Base-by-base conservation (phyloP, 2,797 vertebrate genomes). In the Heliangelus exortis region DNA sequence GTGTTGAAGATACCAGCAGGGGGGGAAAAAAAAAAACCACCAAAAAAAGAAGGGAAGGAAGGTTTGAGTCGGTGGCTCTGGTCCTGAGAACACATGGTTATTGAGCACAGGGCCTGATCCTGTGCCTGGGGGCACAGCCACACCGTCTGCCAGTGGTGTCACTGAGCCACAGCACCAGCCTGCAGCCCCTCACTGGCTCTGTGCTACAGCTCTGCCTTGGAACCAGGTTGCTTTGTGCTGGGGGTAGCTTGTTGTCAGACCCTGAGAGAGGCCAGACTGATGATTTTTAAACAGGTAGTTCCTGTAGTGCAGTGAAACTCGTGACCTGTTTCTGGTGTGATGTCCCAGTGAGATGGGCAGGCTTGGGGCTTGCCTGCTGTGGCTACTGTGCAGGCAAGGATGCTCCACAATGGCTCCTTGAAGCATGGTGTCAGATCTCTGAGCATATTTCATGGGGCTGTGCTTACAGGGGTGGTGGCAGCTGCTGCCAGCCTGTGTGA, bases 91-190 rank as follows among this genome's bases (percentile, higher is more conserved):
- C n/a, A 10, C 1, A 0, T 15, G 13, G 7, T 29, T 84, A 2
- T 74, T 47, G 18, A 22, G 33, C 4, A 2, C 3, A 31, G 76
- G 7, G 34, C 15, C 41, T 43, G 20, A 12, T 39, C 29, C 33
- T 84, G 72, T 1, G 1, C 72, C n/a, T 0, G 2, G 34, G 22
- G 33, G 23, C 6, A 0, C 26, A 39, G 39, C 7, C 2, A 0
- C 26, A 9, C 29, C 18, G 3, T 13, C 55, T 33, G 5, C 28
- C 14, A 23, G 59, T 13, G 71, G 10, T 47, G 61, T 15, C 45
- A 4, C 36, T 45, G 81, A n/a, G 67, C 33, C 23, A 4, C 36
- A 57, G 39, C 28, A 1, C 8, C 25, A 61, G n/a, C 65, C 71
- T 36, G 34, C 55, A 39, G 63, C 17, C 47, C 13, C 33, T 7